Evolutionary conservation across 1,140 invertebrate species (phyloP).

Genomic region (Plutomurus gul): DNA sequence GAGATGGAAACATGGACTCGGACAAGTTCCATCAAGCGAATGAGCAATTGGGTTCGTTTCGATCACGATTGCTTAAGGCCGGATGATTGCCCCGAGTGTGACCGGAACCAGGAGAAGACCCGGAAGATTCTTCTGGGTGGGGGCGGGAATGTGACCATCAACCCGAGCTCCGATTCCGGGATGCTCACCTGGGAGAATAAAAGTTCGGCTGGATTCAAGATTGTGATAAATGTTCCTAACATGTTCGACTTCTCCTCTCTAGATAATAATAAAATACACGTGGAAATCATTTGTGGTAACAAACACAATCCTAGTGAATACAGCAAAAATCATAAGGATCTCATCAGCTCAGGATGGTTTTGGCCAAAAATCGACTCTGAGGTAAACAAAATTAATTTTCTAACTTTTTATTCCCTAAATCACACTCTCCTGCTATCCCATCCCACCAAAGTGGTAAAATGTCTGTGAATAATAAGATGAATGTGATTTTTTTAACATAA

Average conservation of each 20-base stretch:
- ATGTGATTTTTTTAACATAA: too few species aligned
- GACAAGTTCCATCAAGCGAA: neutral
- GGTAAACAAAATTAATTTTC: too few species aligned
- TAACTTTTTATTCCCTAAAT: too few species aligned
- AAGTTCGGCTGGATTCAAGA: constrained; percentile 26
- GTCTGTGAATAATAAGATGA: neutral
- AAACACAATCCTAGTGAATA: neutral
- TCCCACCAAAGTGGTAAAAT: neutral
- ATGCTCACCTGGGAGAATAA: neutral
- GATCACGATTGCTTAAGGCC: constrained; percentile 40
- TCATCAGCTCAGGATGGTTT: constrained; percentile 20
- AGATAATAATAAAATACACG: constrained; percentile 18
- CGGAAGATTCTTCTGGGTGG: constrained; percentile 26
- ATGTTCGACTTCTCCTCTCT: neutral
- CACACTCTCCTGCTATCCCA: neutral
- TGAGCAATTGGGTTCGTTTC: constrained; percentile 41
- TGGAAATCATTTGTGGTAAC: constrained; percentile 32
- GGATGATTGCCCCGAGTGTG: constrained; percentile 2
- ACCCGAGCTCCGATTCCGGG: neutral
- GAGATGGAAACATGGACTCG: neutral
- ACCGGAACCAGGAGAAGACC: constrained; percentile 5
- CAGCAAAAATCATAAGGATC: neutral
- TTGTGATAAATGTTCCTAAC: constrained; percentile 40
- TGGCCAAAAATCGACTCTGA: constrained; percentile 36
- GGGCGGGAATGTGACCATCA: constrained; percentile 33